Evolutionary conservation across 2,797 vertebrate species (phyloP).

Genomic region (Gymnothorax javanicus): DNA sequence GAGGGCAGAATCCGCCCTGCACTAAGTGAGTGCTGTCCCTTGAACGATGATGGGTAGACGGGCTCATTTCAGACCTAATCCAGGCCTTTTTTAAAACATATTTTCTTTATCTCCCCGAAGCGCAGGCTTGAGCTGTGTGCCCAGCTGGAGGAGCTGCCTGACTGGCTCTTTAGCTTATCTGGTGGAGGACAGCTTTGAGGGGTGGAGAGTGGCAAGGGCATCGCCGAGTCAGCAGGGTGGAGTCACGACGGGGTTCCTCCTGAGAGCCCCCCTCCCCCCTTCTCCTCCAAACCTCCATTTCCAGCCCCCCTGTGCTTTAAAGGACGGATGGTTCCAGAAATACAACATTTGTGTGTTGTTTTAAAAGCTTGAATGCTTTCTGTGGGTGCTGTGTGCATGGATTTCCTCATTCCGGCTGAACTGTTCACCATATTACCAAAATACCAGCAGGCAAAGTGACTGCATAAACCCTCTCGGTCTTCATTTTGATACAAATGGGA

Average conservation of each 20-base stretch:
- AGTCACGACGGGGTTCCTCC: neutral
- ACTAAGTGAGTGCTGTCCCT: neutral
- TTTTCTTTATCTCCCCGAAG: neutral
- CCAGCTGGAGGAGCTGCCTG: neutral
- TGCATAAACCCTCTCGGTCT: neutral
- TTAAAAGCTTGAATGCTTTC: neutral
- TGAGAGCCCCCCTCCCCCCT: neutral
- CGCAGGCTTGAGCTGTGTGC: neutral
- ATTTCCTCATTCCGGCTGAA: neutral
- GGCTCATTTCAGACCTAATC: neutral
- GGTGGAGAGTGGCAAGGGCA: neutral
- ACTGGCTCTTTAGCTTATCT: slow-evolving; percentile 23
- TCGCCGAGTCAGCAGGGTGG: slow-evolving; percentile 12
- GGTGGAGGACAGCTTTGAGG: slow-evolving; percentile 30
- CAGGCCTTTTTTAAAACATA: neutral
- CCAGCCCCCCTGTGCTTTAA: neutral
- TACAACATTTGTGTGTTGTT: neutral
- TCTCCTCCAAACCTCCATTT: neutral
- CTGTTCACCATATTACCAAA: neutral
- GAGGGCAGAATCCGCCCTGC: neutral
- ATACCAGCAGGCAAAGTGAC: neutral
- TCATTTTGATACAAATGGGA: neutral
- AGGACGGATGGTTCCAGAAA: neutral
- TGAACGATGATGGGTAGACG: neutral
- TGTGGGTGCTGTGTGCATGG: neutral